Conservation (phyloP, 2,113 vertebrate genomes). For the Chitala chitala region DNA sequence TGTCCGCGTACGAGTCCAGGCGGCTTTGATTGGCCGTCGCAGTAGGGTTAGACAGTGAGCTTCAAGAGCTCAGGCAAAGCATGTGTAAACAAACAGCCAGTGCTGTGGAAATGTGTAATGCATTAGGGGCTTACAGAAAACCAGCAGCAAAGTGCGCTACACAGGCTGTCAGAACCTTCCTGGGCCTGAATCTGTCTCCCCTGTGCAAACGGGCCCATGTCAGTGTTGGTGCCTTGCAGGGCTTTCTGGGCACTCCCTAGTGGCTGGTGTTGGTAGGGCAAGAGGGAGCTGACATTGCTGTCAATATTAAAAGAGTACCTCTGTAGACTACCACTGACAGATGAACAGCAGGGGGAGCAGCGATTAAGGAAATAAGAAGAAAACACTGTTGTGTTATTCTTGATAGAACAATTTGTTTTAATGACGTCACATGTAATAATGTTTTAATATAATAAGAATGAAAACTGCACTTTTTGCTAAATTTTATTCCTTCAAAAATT, state of each 20-base stretch:
- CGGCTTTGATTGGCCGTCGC: conserved; percentile 58
- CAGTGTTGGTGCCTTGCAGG: too few species aligned
- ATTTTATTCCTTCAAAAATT: background rate
- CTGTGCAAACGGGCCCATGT: background rate
- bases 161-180: too few species aligned
- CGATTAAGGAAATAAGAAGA: background rate
- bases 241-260: background rate
- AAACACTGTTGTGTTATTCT: background rate
- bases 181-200: too few species aligned
- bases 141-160: conserved; percentile 36
- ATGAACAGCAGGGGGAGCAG: background rate
- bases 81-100: conserved; percentile 56
- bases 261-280: background rate
- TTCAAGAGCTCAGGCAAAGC: conserved; percentile 53
- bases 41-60: conserved; percentile 57
- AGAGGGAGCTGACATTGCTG: too few species aligned
- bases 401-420: background rate
- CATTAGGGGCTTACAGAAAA: conserved; percentile 47
- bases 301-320: background rate
- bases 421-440: too few species aligned
- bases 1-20: conserved; percentile 47
- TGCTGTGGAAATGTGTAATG: conserved; percentile 61
- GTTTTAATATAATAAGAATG: background rate
- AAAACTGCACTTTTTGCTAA: background rate
- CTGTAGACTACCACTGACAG: background rate